phyloP scores from a whole-genome alignment of 2,113 vertebrate genomes.

The Smithornis capensis region DNA sequence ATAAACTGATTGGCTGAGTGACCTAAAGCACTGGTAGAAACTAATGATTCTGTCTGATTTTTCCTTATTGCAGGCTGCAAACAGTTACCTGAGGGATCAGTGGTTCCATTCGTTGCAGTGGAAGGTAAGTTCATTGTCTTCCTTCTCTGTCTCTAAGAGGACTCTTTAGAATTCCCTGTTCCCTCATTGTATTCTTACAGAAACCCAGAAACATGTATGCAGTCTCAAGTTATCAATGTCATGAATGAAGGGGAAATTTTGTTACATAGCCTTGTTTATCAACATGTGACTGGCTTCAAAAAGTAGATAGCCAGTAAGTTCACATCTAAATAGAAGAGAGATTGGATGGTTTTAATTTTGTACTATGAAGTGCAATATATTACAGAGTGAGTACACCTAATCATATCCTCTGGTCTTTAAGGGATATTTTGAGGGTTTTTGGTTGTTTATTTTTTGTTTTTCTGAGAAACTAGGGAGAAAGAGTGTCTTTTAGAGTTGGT shows the following conservation, averaged over 20 bases:
- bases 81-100: conserved; percentile 98
- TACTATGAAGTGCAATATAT: neutral
- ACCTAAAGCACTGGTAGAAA: neutral
- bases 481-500: neutral
- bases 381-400: neutral
- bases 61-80: conserved; percentile 86
- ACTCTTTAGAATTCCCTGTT: neutral
- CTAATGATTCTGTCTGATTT: conserved; percentile 23
- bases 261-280: neutral
- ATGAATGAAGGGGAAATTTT: neutral
- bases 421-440: neutral
- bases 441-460: neutral
- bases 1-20: neutral
- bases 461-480: neutral
- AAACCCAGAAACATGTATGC: neutral
- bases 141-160: neutral
- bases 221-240: neutral
- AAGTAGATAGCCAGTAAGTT: neutral
- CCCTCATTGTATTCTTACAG: neutral
- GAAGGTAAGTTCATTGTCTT: conserved; percentile 84
- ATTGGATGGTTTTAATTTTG: neutral
- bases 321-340: neutral
- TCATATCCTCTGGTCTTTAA: neutral
- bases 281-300: neutral
- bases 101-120: conserved; percentile 99